Evolutionary conservation across 1,140 invertebrate species (phyloP).

Genomic region (Drosophila littoralis): DNA sequence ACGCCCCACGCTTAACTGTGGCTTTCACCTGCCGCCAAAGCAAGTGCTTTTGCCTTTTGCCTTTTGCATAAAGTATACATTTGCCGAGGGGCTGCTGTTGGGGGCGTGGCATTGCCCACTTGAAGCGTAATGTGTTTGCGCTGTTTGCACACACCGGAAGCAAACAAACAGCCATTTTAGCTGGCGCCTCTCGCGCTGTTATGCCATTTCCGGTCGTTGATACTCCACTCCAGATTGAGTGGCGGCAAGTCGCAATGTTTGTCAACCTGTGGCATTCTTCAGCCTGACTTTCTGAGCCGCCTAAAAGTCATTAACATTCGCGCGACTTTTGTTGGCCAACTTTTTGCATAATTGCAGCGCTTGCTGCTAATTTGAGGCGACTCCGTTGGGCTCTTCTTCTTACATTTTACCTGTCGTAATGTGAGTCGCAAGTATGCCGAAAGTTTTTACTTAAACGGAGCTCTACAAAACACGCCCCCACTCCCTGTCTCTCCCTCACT

Average conservation of each 20-base stretch:
- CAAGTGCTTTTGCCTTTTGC: slow-evolving; percentile 32
- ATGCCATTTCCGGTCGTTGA: slow-evolving; percentile 54
- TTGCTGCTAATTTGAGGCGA: slow-evolving; percentile 58
- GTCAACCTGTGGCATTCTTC: slow-evolving; percentile 71
- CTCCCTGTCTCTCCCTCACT: slow-evolving; percentile 11
- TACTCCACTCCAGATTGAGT: slow-evolving; percentile 28
- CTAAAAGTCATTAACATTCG: slow-evolving; percentile 73
- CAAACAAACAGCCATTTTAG: slow-evolving; percentile 78
- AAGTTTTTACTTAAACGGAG: slow-evolving; percentile 43
- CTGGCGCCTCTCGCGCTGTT: slow-evolving; percentile 33
- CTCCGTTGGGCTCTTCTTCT: not conserved
- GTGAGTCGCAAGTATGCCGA: slow-evolving; percentile 40
- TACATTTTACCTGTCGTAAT: slow-evolving; percentile 55
- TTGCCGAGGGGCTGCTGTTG: not conserved
- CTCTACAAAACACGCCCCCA: slow-evolving; percentile 32
- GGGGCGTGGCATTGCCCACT: slow-evolving; percentile 38
- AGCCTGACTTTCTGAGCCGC: slow-evolving; percentile 55
- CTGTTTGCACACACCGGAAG: slow-evolving; percentile 72
- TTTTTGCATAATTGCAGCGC: slow-evolving; percentile 75
- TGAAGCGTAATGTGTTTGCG: slow-evolving; percentile 71
- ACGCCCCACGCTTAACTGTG: not conserved
- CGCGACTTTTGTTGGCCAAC: slow-evolving; percentile 59
- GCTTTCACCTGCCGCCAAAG: slow-evolving; percentile 24
- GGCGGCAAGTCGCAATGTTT: slow-evolving; percentile 47
- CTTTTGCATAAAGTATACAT: slow-evolving; percentile 60